Evolutionary conservation across 2,888 invertebrate species (phyloP), one percentile per base, ranked within the genome.

Genomic region (Adelphocoris suturalis): DNA sequence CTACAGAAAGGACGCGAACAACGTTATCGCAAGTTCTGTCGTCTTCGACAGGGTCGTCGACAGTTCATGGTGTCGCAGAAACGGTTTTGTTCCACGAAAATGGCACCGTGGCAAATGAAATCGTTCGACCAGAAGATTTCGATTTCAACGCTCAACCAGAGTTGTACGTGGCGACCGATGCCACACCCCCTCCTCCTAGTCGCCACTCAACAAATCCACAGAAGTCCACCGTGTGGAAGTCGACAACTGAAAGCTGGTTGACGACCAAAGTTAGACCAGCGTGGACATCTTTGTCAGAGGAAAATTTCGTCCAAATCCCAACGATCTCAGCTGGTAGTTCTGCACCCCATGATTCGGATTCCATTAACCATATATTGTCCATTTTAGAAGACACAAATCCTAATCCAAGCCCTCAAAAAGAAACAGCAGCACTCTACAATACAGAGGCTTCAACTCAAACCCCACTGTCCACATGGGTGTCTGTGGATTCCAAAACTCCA

Each of bases 351-450:
- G 91, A 92, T 82, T 91, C 91, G 11, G 92, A 91, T 23, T 92
- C 92, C 5, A 94, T 94, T 75, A 93, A 94, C 91, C 94, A 94
- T 61, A 94, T 94, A 14, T 93, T 94, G 48, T 93, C 94, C 0
- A 93, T 94, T 82, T 91, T 94, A 19, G 94, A 94, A 80, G 93
- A 93, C 37, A 28, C 57, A 16, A 85, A 85, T 47, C 37, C n/a
- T 11, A 16, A 16, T 23, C n/a, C 84, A 19, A 37, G 37, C 37
- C 61, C 85, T 1, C 86, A 86, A 23, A 57, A 88, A 88, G 88
- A 88, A 68, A 46, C 75, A n/a, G 48, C 86, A 3, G n/a, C 86
- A 27, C 75, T 86, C 19, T 86, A 86, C 88, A 78, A 16, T 27
- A 13, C 37, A 16, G 90, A 90, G 46, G 55, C 76, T 9, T 90